These are phyloP conservation scores for Melanotaenia trifasciata DNA, from an alignment of 2,797 vertebrate species.

Conservation along the genomic window DNA sequence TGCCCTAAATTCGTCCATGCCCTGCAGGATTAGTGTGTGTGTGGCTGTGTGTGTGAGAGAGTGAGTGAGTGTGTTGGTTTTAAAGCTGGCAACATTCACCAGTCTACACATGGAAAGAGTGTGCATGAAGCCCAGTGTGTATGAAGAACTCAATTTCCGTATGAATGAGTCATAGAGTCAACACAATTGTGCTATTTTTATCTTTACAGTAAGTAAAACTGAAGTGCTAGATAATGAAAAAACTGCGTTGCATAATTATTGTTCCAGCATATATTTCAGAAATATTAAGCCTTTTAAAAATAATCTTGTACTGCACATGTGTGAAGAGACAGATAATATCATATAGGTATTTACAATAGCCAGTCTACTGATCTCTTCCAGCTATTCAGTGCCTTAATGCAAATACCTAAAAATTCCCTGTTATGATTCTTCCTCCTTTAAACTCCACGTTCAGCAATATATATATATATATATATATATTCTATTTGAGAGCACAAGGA, in stretches of 20 bases:
- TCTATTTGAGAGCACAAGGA: too few relatives aligned
- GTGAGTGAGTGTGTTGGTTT: slow-evolving; percentile 51
- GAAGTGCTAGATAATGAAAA: slow-evolving; percentile 25
- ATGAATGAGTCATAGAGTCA: slow-evolving; percentile 60
- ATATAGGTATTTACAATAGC: neutral
- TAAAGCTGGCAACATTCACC: slow-evolving; percentile 36
- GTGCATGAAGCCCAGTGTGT: slow-evolving; percentile 42
- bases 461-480: too few relatives aligned
- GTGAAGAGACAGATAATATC: neutral
- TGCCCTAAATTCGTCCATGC: slow-evolving; percentile 85
- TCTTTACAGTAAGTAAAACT: slow-evolving; percentile 57
- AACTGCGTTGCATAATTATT: slow-evolving; percentile 30
- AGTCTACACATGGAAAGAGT: slow-evolving; percentile 37
- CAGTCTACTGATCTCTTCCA: neutral
- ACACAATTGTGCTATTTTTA: slow-evolving; percentile 57
- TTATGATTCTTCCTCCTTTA: too few relatives aligned
- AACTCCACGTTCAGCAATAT: too few relatives aligned
- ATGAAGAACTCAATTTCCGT: slow-evolving; percentile 22
- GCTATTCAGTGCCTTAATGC: too few relatives aligned
- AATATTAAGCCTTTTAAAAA: slow-evolving; percentile 3
- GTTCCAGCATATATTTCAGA: slow-evolving; percentile 15
- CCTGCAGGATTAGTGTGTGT: slow-evolving; percentile 79
- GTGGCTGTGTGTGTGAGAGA: slow-evolving; percentile 33
- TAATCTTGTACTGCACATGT: neutral
- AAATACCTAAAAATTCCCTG: too few relatives aligned